Percentiles rank a stretch among this genome's conserved stretches.
Conservation (phyloP, 2,113 vertebrate species). For the Periophthalmodon schlosseri region DNA sequence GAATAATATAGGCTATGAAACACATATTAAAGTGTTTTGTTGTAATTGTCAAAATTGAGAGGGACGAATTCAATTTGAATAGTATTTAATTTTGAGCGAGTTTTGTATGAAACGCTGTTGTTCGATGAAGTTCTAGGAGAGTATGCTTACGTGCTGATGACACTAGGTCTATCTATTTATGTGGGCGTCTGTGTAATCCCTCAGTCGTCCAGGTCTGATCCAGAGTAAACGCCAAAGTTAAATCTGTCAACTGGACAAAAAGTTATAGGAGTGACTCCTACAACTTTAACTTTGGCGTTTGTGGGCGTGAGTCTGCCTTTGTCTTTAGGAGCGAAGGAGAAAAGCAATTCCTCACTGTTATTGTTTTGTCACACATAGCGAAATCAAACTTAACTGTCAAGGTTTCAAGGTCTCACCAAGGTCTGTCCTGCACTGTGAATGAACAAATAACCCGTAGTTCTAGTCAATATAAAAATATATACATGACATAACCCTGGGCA, state of each 20-base stretch:
- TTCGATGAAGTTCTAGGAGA: neutral
- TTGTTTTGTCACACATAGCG: conserved; percentile 52
- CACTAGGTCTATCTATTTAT: conserved; percentile 21
- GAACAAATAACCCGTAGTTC: no score
- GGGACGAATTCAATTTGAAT: neutral
- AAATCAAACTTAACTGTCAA: conserved; percentile 8
- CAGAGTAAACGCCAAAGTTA: no score
- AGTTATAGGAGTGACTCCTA: no score
- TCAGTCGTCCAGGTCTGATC: no score
- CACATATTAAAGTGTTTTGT: neutral
- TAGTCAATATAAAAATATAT: no score
- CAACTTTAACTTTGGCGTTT: no score
- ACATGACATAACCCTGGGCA: no score
- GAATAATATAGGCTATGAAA: neutral
- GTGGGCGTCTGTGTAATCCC: no score
- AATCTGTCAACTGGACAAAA: no score
- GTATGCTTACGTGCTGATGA: conserved; percentile 4
- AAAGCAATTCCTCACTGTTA: conserved; percentile 36
- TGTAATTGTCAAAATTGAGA: no score
- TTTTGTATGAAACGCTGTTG: neutral
- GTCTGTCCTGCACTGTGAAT: neutral
- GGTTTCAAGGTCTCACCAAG: neutral
- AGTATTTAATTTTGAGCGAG: neutral
- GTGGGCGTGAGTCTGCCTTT: conserved; percentile 34
- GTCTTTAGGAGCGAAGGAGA: conserved; percentile 5